A percentile compares a stretch with the other conserved stretches of the same genome.
Conservation (phyloP, 2,888 invertebrate genomes). For the Macrosoma leucophasiata region DNA sequence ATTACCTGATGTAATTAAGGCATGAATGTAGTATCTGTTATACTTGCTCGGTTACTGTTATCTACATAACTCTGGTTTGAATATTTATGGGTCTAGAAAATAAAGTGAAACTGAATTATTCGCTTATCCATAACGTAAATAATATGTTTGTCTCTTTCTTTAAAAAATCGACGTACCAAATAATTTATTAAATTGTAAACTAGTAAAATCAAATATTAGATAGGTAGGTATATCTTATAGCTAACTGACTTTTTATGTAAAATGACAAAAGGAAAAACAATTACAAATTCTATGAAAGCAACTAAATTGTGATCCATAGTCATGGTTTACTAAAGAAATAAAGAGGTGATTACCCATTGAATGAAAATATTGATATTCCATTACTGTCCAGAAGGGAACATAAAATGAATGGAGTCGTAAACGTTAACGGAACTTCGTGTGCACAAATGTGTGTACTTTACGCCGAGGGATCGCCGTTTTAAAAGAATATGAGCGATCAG, state of each 20-base stretch:
- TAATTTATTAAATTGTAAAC: constrained; percentile 32
- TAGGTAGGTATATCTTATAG: not conserved
- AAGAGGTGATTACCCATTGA: constrained; percentile 9
- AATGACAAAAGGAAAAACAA: not conserved
- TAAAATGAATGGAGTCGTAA: constrained; percentile 1
- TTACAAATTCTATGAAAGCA: not conserved
- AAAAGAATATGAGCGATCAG: not conserved
- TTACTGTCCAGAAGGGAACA: constrained; percentile 1
- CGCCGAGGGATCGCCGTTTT: too few relatives aligned
- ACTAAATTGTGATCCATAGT: constrained; percentile 2
- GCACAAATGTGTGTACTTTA: too few relatives aligned
- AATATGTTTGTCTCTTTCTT: constrained; percentile 55
- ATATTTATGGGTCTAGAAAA: too few relatives aligned
- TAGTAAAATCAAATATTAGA: constrained; percentile 24
- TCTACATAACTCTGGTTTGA: too few relatives aligned
- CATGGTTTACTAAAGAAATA: constrained; percentile 8
- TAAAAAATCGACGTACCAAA: constrained; percentile 60
- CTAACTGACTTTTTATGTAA: not conserved
- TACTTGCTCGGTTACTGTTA: too few relatives aligned
- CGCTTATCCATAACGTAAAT: too few relatives aligned
- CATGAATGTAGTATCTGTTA: too few relatives aligned
- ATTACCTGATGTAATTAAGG: too few relatives aligned
- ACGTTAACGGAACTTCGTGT: not conserved
- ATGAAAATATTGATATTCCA: constrained; percentile 6
- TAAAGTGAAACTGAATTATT: too few relatives aligned